phyloP scores from a whole-genome alignment of 2,797 vertebrate species.

The Sphenodon punctatus region DNA sequence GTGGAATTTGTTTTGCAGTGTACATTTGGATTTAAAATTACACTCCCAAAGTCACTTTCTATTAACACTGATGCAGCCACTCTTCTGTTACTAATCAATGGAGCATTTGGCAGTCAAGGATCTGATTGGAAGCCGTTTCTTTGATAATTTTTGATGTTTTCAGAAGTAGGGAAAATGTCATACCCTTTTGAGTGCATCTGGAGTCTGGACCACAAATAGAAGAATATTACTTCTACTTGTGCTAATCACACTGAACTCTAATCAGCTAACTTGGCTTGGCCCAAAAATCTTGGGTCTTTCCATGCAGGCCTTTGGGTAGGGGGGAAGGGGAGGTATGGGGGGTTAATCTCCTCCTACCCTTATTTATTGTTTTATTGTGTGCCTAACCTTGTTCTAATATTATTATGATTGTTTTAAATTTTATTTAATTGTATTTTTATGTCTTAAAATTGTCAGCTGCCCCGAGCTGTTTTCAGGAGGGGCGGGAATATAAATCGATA shows the following conservation, averaged over 20 bases:
- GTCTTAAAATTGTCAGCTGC: too few relatives aligned
- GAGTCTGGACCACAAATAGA: too few relatives aligned
- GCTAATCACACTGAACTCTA: not conserved
- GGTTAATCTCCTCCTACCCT: too few relatives aligned
- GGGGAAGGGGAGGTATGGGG: too few relatives aligned
- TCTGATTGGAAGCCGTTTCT: not conserved
- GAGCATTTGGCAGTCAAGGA: not conserved
- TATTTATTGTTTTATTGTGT: too few relatives aligned
- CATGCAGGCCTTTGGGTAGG: too few relatives aligned
- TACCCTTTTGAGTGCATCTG: not conserved
- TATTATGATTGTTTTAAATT: too few relatives aligned
- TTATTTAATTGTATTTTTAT: too few relatives aligned
- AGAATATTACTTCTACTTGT: too few relatives aligned
- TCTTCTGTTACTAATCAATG: fast-evolving
- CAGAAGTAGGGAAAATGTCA: not conserved
- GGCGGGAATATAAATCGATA: too few relatives aligned
- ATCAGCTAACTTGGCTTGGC: fast-evolving
- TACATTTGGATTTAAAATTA: not conserved
- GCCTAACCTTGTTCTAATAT: too few relatives aligned
- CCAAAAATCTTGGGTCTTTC: not conserved
- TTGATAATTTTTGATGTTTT: not conserved
- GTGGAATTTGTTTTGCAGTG: not conserved
- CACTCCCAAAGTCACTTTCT: not conserved
- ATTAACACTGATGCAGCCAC: not conserved
- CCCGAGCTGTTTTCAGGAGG: too few relatives aligned